A percentile compares a stretch with the other conserved stretches of the same genome.
Evolutionary conservation across 2,797 vertebrate species (phyloP).

Genomic region (Heterohyrax brucei): DNA sequence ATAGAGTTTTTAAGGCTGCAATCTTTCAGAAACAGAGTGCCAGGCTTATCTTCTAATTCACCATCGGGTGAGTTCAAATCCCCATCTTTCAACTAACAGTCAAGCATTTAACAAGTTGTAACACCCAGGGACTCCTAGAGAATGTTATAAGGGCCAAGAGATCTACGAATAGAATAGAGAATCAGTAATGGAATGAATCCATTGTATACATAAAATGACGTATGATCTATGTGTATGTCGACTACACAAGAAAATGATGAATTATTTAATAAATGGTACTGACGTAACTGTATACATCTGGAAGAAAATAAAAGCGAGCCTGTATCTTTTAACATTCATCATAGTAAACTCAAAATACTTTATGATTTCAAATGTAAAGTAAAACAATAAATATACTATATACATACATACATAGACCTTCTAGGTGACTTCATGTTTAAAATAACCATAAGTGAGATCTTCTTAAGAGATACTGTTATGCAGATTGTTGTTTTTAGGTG

Average conservation of each 20-base stretch:
- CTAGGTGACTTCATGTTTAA: not conserved
- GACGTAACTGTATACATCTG: not conserved
- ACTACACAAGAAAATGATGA: not conserved
- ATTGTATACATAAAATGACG: no score
- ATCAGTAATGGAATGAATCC: not conserved
- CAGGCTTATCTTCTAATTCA: not conserved
- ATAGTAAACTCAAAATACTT: not conserved
- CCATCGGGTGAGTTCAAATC: not conserved
- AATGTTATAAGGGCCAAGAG: not conserved
- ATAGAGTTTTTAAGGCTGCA: not conserved
- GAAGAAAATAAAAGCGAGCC: constrained; percentile 9
- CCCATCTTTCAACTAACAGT: not conserved
- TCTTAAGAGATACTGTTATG: not conserved
- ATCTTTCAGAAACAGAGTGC: not conserved
- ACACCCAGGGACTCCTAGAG: not conserved
- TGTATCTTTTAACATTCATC: not conserved
- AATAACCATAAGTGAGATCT: not conserved
- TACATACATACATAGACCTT: not conserved
- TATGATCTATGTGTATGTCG: not conserved
- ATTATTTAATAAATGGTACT: not conserved
- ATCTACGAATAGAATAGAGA: not conserved
- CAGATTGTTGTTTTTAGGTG: not conserved
- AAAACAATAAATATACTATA: not conserved
- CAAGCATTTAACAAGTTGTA: not conserved
- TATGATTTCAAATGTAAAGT: not conserved